Evolutionary conservation across 2,113 vertebrate species (phyloP), one percentile per base, ranked within the genome.

Genomic region (Cyanocitta stelleri): DNA sequence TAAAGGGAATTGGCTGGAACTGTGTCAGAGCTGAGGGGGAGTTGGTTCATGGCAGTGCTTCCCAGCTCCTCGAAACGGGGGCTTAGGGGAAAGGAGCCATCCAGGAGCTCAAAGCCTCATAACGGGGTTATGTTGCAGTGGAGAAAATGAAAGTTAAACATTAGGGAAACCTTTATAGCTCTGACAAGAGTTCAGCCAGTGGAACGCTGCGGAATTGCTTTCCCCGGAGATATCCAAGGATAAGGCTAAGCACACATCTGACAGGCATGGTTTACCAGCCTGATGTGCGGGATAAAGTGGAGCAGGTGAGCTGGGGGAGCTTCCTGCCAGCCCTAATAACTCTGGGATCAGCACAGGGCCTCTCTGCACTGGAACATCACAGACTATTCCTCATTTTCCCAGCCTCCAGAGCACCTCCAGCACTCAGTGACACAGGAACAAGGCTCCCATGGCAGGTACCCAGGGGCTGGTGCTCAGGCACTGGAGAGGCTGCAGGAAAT

Each of bases 141-240:
- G 63, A 95, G 91, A 95, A 96, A 96, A 96, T 96, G 78, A 87
- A 96, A 97, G 87, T 93, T 85, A 94, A 96, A 90, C 90, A 90
- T 90, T 74, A 84, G 44, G 64, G 88, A 94, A 96, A 90, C 92
- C 84, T 90, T 96, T 87, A 87, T 68, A 96, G 88, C 74, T 96
- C 86, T 81, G 89, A 85, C 52, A 87, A 58, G 95, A 24, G 84
- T 67, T 95, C 95, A 95, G 90, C 24, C 7, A 3, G 88, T 48
- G 67, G 95, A 97, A 96, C 84, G 26, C 62, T 69, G 63, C 0
- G 13, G 87, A 93, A 93, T 74, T 76, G 78, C 93, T 93, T 94
- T 80, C 93, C 78, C 78, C 8, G 2, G 78, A 91, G 96, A 80
- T 77, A 66, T 9, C 54, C n/a, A 14, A 44, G 91, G 95, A 91